Conservation (phyloP, 2,113 vertebrate species). For the Oncorhynchus clarkii region DNA sequence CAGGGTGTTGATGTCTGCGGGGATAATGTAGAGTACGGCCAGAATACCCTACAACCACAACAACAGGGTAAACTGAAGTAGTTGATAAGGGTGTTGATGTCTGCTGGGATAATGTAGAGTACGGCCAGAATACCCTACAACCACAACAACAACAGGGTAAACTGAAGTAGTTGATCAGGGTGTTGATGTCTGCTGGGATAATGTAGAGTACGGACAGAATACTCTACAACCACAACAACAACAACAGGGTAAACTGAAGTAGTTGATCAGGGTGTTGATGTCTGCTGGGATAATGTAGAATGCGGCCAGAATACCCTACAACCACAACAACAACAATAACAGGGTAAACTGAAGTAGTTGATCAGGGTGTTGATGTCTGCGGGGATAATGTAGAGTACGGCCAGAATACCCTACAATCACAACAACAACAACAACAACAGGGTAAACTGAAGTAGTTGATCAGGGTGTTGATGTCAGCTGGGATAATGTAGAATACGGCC, state of each 20-base stretch:
- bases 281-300: too few species aligned
- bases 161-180: conserved; percentile 94
- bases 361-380: too few species aligned
- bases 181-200: conserved; percentile 88
- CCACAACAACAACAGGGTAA: conserved; percentile 72
- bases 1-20: too few species aligned
- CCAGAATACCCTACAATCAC: too few species aligned
- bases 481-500: conserved; percentile 83
- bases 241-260: not conserved
- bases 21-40: too few species aligned
- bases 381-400: too few species aligned
- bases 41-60: too few species aligned
- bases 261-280: too few species aligned
- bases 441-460: conserved; percentile 90
- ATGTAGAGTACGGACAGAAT: conserved; percentile 80
- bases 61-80: conserved; percentile 80
- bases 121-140: conserved; percentile 77
- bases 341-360: too few species aligned
- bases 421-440: too few species aligned
- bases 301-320: too few species aligned
- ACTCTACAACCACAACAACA: conserved; percentile 71
- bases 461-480: conserved; percentile 85
- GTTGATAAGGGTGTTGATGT: conserved; percentile 89
- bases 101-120: conserved; percentile 88
- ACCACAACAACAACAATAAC: too few species aligned